Conservation (phyloP, 2,797 vertebrate genomes). For the Myoxocephalus aenaeus region DNA sequence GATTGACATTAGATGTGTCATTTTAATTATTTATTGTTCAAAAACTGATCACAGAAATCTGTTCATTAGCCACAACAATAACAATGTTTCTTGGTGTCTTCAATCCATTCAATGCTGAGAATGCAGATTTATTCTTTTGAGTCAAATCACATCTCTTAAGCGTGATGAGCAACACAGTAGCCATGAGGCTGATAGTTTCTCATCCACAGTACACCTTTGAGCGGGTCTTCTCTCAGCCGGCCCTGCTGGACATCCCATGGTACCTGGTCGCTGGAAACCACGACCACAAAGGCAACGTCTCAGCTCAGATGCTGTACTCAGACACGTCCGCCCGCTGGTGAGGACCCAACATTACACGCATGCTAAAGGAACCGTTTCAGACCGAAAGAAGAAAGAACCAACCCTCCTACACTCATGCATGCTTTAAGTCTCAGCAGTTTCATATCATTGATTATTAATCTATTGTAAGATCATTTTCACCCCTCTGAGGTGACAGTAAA, state of each 20-base stretch:
- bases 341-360: not conserved
- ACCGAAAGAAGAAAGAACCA: not conserved
- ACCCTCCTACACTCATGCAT: not conserved
- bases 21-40: too few species aligned
- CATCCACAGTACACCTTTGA: not conserved
- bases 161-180: not conserved
- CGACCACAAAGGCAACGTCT: not conserved
- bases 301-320: not conserved
- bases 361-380: not conserved
- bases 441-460: not conserved
- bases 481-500: not conserved
- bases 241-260: not conserved
- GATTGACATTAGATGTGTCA: too few species aligned
- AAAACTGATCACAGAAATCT: too few species aligned
- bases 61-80: too few species aligned
- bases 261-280: not conserved
- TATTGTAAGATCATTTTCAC: not conserved
- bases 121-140: not conserved
- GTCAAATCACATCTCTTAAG: not conserved
- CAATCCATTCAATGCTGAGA: not conserved
- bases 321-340: not conserved
- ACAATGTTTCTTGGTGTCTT: too few species aligned
- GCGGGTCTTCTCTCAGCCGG: not conserved
- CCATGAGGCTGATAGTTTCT: not conserved
- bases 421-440: not conserved